Conservation (phyloP, 2,888 invertebrate species). For the Danaus chrysippus region DNA sequence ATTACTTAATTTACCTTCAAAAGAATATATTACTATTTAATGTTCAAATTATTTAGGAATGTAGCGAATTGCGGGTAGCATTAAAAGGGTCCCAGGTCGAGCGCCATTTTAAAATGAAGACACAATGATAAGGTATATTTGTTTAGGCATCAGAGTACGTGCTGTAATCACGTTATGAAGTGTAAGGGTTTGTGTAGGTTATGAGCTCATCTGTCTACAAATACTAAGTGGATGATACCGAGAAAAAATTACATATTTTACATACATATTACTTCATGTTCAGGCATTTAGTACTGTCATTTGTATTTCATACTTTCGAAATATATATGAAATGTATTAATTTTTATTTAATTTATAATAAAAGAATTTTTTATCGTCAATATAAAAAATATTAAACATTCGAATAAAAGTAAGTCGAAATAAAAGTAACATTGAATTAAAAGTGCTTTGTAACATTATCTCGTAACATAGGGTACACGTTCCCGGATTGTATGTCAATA, state of each 20-base stretch:
- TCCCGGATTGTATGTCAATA: constrained; percentile 34
- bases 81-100: constrained; percentile 20
- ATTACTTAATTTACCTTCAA: no score
- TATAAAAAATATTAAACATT: background rate
- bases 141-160: constrained; percentile 45
- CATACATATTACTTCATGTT: constrained; percentile 4
- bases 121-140: constrained; percentile 48
- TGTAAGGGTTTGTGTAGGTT: constrained; percentile 27
- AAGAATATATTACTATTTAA: background rate
- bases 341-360: no score
- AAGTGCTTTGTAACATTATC: constrained; percentile 20
- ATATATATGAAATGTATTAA: no score
- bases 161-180: constrained; percentile 35
- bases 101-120: constrained; percentile 63
- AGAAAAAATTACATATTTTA: constrained; percentile 9
- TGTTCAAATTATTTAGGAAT: constrained; percentile 4
- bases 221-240: constrained; percentile 27
- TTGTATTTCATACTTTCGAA: background rate
- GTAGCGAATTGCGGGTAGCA: constrained; percentile 19
- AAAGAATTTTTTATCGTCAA: background rate
- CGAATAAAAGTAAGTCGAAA: constrained; percentile 20
- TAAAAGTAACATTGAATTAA: constrained; percentile 23
- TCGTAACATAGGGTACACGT: constrained; percentile 2
- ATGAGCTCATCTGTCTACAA: constrained; percentile 30
- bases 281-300: background rate